Percentiles rank a stretch among this genome's conserved stretches.
Evolutionary conservation across 2,888 invertebrate genomes (phyloP).

Genomic region (Athalia circularis): DNA sequence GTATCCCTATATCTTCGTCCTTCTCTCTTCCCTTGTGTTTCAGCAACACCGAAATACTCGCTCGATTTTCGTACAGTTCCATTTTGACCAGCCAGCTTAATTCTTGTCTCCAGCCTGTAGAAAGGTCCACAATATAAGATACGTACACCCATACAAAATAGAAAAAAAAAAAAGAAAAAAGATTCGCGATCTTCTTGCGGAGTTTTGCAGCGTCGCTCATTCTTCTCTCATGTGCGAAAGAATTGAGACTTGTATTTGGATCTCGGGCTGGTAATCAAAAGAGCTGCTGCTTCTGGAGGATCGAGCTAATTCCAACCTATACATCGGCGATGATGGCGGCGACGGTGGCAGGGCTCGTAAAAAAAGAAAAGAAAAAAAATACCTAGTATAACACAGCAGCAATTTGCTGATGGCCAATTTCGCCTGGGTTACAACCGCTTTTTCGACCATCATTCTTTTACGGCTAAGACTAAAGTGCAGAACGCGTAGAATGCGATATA

Average conservation of each 20-base stretch:
- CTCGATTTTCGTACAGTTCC: neutral
- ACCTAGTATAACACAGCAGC: slow-evolving; percentile 1
- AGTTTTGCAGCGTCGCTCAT: neutral
- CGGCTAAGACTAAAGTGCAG: neutral
- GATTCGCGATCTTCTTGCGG: neutral
- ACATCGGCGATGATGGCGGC: too few species aligned
- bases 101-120: too few species aligned
- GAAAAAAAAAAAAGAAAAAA: neutral
- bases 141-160: neutral
- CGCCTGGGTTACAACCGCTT: slow-evolving; percentile 14
- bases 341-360: neutral
- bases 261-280: too few species aligned
- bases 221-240: too few species aligned
- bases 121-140: too few species aligned
- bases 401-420: slow-evolving; percentile 22
- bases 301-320: neutral
- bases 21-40: neutral
- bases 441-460: slow-evolving; percentile 15
- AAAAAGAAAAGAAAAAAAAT: neutral
- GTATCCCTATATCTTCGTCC: neutral
- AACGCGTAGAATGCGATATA: neutral
- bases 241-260: too few species aligned
- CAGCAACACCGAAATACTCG: neutral
- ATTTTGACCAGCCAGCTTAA: too few species aligned
- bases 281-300: neutral